These are phyloP conservation scores for Rhyacophila evoluta DNA, from an alignment of 2,888 invertebrate genomes.

Conservation along the genomic window DNA sequence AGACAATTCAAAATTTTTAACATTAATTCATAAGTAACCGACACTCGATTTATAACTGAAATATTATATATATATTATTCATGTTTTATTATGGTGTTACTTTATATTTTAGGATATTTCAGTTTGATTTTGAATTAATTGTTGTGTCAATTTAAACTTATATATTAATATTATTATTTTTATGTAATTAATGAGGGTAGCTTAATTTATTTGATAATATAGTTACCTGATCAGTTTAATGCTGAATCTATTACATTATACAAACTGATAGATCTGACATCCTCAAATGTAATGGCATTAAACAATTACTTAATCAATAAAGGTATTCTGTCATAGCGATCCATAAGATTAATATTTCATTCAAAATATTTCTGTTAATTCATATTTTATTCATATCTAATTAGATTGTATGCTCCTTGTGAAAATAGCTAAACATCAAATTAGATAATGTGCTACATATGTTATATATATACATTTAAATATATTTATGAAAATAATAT, in stretches of 20 bases:
- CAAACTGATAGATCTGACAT: slow-evolving; percentile 19
- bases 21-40: too few species aligned
- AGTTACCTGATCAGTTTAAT: background rate
- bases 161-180: too few species aligned
- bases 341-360: too few species aligned
- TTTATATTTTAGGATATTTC: too few species aligned
- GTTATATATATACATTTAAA: background rate
- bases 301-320: background rate
- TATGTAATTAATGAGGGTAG: too few species aligned
- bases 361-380: too few species aligned
- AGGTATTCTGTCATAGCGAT: background rate
- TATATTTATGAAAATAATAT: background rate
- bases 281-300: background rate
- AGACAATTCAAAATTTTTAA: too few species aligned
- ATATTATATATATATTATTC: too few species aligned
- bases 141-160: too few species aligned
- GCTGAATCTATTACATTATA: background rate
- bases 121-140: too few species aligned
- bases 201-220: background rate
- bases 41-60: too few species aligned
- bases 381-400: background rate
- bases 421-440: background rate
- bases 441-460: background rate
- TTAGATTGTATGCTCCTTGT: background rate
- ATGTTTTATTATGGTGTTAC: too few species aligned